Conservation (phyloP, 2,797 vertebrate genomes). For the Malacoctenus gilli region DNA sequence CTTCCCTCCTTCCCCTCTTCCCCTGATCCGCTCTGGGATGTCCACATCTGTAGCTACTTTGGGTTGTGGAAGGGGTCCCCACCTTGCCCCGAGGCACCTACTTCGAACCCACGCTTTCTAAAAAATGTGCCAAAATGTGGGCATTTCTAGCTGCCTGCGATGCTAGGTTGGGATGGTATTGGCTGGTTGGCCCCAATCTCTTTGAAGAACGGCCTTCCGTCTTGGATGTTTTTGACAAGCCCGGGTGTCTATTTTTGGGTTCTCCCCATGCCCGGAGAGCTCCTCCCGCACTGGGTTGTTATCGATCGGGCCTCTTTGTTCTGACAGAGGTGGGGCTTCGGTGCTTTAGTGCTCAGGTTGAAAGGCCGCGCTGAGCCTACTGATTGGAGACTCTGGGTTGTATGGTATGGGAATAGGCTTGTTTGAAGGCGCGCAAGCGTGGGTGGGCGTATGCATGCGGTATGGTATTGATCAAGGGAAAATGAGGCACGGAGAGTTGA, state of each 20-base stretch:
- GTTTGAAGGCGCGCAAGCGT: conserved; percentile 74
- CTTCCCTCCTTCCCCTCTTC: conserved; percentile 67
- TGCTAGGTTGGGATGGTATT: conserved; percentile 73
- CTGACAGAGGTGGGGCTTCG: conserved; percentile 78
- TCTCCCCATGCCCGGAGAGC: conserved; percentile 79
- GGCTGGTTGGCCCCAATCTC: conserved; percentile 77
- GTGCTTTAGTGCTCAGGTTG: conserved; percentile 75
- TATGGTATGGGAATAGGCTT: conserved; percentile 76
- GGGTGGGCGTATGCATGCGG: conserved; percentile 75
- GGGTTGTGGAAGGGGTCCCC: conserved; percentile 78
- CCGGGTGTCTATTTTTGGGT: conserved; percentile 83
- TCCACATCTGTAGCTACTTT: conserved; percentile 81
- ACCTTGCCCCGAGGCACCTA: conserved; percentile 77
- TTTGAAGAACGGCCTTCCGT: conserved; percentile 82
- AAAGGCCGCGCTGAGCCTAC: conserved; percentile 84
- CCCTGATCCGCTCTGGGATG: conserved; percentile 75
- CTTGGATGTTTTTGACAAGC: conserved; percentile 81
- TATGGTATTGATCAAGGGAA: conserved; percentile 79
- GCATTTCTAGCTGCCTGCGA: conserved; percentile 70
- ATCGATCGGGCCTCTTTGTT: conserved; percentile 83
- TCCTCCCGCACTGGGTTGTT: conserved; percentile 75
- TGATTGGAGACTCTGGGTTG: conserved; percentile 82
- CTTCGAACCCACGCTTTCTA: conserved; percentile 81
- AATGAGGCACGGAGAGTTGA: conserved; percentile 69
- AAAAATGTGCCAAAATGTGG: conserved; percentile 78